phyloP scores from a whole-genome alignment of 2,113 vertebrate genomes.

The Clinocottus analis region DNA sequence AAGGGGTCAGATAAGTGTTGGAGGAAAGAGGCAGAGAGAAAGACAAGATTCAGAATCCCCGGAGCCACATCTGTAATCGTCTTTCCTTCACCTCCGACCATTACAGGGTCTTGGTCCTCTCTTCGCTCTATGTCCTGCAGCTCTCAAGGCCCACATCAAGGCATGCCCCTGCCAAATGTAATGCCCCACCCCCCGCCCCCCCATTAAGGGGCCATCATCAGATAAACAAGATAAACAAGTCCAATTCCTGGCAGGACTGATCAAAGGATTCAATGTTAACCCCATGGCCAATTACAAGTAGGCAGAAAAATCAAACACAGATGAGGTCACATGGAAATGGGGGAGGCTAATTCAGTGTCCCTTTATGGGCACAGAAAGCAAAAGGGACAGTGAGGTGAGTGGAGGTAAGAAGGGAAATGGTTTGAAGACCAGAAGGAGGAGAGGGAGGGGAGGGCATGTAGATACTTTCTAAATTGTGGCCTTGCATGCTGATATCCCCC shows the following conservation, averaged over 20 bases:
- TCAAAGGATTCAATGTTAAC: conserved; percentile 81
- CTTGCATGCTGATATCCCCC: not conserved
- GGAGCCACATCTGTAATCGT: conserved; percentile 80
- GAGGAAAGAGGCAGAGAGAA: conserved; percentile 57
- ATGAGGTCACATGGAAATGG: conserved; percentile 78
- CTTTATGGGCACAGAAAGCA: conserved; percentile 51
- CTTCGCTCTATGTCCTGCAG: conserved; percentile 69
- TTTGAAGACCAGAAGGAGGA: conserved; percentile 1
- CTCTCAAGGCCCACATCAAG: conserved; percentile 81
- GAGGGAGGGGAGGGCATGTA: not conserved
- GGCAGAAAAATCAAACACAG: conserved; percentile 81
- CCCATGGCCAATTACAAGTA: conserved; percentile 78
- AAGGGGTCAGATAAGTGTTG: conserved; percentile 74
- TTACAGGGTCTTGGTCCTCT: conserved; percentile 68
- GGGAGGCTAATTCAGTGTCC: conserved; percentile 59
- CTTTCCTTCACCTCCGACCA: conserved; percentile 76
- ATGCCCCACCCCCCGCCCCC: too few relatives aligned
- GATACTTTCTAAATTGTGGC: conserved; percentile 10
- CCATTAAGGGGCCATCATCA: conserved; percentile 81
- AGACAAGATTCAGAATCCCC: conserved; percentile 70
- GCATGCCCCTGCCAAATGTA: conserved; percentile 70
- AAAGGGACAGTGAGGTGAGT: conserved; percentile 46
- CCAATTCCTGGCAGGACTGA: conserved; percentile 80
- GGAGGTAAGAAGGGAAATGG: conserved; percentile 26
- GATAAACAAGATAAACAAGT: conserved; percentile 85